These are phyloP conservation scores for Crenichthys baileyi DNA, from an alignment of 2,797 vertebrate species.

Conservation along the genomic window DNA sequence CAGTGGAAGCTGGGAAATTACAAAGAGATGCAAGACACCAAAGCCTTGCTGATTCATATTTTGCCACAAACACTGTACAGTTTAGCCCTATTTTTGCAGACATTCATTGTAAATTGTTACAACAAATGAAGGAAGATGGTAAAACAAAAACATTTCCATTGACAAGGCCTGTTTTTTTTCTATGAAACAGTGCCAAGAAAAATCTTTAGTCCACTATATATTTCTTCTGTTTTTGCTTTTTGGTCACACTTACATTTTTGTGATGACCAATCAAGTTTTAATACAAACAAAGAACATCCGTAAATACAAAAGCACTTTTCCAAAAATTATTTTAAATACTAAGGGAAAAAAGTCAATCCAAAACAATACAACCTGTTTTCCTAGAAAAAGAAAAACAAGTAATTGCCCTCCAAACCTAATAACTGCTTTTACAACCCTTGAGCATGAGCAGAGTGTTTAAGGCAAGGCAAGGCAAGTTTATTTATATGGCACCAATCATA, in stretches of 20 bases:
- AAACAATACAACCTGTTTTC: neutral
- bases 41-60: conserved; percentile 29
- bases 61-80: conserved; percentile 12
- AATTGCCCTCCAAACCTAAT: neutral
- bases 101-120: conserved; percentile 26
- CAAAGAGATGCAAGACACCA: conserved; percentile 21
- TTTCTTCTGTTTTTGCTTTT: too few species aligned
- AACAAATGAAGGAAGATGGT: conserved; percentile 51
- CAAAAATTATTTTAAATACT: neutral
- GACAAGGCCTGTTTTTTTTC: conserved; percentile 31
- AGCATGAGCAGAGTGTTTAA: neutral
- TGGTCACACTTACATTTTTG: too few species aligned
- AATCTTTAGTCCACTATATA: neutral
- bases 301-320: neutral
- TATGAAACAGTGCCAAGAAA: neutral
- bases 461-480: neutral
- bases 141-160: conserved; percentile 38
- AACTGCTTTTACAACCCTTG: neutral
- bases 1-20: conserved; percentile 22
- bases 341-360: neutral
- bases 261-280: too few species aligned
- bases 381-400: neutral
- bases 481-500: neutral
- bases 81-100: conserved; percentile 17
- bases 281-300: neutral